Evolutionary conservation across 1,140 invertebrate species (phyloP), one percentile per base, ranked within the genome.

Genomic region (Amyelois transitella): DNA sequence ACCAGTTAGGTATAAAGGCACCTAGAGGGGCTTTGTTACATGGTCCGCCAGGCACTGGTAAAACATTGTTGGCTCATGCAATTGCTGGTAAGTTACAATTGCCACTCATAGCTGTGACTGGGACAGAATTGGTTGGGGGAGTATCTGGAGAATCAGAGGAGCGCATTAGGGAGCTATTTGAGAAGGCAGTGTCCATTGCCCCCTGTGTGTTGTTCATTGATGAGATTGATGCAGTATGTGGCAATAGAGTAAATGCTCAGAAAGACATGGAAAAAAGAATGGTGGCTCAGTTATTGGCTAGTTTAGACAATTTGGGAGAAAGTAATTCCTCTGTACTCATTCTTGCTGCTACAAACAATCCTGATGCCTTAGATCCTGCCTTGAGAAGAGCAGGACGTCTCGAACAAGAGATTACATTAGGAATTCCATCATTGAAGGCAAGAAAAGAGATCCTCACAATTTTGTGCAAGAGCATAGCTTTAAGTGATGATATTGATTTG

Each of bases 121-220:
- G 96, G 0, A 96, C 98, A 2, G 97, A 99, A 86, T 79, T 99
- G 43, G 92, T 99, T 20, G 95, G 94, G n/a, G 97, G 98, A 12
- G 92, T 99, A 62, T 98, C 97, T 1, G 98, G 98, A 0, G 97
- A 99, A 80, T 98, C 96, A 10, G 98, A 99, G 89, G 94, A 96
- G 69, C 92, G 96, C 64, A 96, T 99, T 52, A 90, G 97, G 55
- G 94, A 97, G 58, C 76, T 99, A 3, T 99, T 99, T 90, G 93
- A 97, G 25, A 92, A 94, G 78, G 97, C 97, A 17, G 78, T 92
- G 4, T 75, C 91, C 24, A 75, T 81, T 45, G 92, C 95, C 24
- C 96, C 96, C 0, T 96, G 96, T 83, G 91, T 99, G 19, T 81
- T 98, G n/a, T 97, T 99, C 67, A 93, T 99, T 53, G 97, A 99